Percentiles rank a stretch among this genome's conserved stretches.
Conservation (phyloP, 2,797 vertebrate genomes). For the Tolypeutes matacus region DNA sequence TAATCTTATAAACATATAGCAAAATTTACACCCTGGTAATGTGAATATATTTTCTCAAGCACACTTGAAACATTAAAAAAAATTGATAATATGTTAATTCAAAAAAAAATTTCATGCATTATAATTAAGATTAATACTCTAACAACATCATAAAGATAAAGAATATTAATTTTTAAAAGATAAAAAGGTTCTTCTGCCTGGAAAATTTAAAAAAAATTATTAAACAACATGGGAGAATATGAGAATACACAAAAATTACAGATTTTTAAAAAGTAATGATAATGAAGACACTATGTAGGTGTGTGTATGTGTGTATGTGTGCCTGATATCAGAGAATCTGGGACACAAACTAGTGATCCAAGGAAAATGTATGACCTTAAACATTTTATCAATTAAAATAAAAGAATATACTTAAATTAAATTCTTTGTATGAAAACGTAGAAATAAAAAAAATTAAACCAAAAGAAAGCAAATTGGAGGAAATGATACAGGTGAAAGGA, state of each 20-base stretch:
- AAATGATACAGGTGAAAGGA: background rate
- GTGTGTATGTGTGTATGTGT: background rate
- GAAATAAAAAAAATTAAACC: slow-evolving; percentile 14
- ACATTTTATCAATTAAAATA: background rate
- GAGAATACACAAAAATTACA: background rate
- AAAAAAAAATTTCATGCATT: background rate
- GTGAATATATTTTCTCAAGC: background rate
- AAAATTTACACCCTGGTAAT: background rate
- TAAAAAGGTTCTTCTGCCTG: background rate
- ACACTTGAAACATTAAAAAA: background rate
- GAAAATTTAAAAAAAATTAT: background rate
- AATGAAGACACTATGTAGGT: background rate
- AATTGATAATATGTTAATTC: background rate
- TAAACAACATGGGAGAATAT: background rate
- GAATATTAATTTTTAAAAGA: background rate
- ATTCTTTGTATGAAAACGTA: background rate
- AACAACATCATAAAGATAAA: background rate
- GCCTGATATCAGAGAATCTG: background rate
- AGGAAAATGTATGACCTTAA: background rate
- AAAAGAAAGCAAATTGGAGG: background rate
- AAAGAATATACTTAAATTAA: background rate
- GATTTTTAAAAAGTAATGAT: slow-evolving; percentile 23
- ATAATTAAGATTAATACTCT: background rate
- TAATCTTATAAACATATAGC: background rate
- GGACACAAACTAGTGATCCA: background rate